Evolutionary conservation across 2,888 invertebrate species (phyloP), one percentile per base, ranked within the genome.

Genomic region (Caenorhabditis japonica): DNA sequence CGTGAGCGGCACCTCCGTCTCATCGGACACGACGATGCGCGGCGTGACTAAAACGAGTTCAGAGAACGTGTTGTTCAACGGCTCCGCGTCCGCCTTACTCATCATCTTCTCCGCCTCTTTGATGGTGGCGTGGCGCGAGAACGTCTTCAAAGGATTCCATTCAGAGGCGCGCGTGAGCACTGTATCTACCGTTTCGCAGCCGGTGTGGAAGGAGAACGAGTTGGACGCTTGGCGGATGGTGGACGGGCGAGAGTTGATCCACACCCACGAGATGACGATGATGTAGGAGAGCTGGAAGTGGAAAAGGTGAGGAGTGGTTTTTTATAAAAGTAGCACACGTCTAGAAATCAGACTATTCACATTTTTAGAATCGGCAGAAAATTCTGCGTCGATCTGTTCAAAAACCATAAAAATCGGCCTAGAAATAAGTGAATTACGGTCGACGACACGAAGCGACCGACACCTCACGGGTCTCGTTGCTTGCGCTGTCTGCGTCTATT

Each of bases 201-300:
- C 82, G 34, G 81, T 77, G 43, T 79, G 80, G 41, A 79, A 69
- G 30, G 81, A 79, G 41, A 78, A 73, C 23, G 79, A 51, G 27
- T 52, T 25, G n/a, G 55, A 64, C 15, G 47, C 49, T 17, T 70
- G 72, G 15, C 74, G 77, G 17, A 81, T 72, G n/a, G n/a, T n/a
- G 7, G 82, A 79, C 7, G 86, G 85, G 19, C 80, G 75, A 30
- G 84, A 83, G 74, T 86, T 86, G 49, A 84, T 66, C 76, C 82
- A 86, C 8, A 86, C 85, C 86, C 86, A 86, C 12, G 82, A 76
- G 44, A 85, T 79, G 8, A 86, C 85, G 41, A 84, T 74, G 49
- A 84, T 55, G 59, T 86, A 86, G 69, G 77, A 81, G 17, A 84
- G 43, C 85, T 85, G 73, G 15, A 71, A 52, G n/a, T n/a, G n/a